phyloP scores from a whole-genome alignment of 2,797 vertebrate genomes.

The Rhinophrynus dorsalis region DNA sequence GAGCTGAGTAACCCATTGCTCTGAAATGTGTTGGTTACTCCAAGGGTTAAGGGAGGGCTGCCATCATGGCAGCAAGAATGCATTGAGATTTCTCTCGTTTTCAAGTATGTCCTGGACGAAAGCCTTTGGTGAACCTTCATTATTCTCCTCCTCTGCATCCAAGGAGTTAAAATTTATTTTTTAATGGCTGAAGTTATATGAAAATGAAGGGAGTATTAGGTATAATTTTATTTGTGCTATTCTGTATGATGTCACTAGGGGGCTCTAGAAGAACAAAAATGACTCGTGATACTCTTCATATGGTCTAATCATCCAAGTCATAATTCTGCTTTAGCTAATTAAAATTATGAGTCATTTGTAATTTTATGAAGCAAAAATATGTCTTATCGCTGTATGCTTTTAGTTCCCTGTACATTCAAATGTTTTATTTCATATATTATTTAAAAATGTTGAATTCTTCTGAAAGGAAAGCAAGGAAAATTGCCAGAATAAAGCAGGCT shows the following conservation, averaged over 20 bases:
- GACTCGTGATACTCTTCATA: neutral
- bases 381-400: constrained; percentile 51
- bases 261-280: constrained; percentile 75
- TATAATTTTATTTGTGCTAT: too few species aligned
- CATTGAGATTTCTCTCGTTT: too few species aligned
- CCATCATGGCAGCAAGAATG: too few species aligned
- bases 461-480: neutral
- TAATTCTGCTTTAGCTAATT: constrained; percentile 54
- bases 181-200: too few species aligned
- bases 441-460: constrained; percentile 54
- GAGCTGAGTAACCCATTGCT: too few species aligned
- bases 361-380: constrained; percentile 55
- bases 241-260: constrained; percentile 67
- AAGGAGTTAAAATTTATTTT: too few species aligned
- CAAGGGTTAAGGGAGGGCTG: too few species aligned
- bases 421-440: constrained; percentile 61
- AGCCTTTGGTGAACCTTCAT: too few species aligned
- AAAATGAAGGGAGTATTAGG: too few species aligned
- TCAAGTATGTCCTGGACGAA: too few species aligned
- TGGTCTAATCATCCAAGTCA: constrained; percentile 16
- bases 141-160: too few species aligned
- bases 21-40: too few species aligned
- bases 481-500: neutral
- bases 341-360: constrained; percentile 55
- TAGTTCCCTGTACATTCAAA: constrained; percentile 58